A percentile compares a stretch with the other conserved stretches of the same genome.
These are phyloP conservation scores for Agrochola circellaris DNA, from an alignment of 2,888 invertebrate species.

Conservation along the genomic window DNA sequence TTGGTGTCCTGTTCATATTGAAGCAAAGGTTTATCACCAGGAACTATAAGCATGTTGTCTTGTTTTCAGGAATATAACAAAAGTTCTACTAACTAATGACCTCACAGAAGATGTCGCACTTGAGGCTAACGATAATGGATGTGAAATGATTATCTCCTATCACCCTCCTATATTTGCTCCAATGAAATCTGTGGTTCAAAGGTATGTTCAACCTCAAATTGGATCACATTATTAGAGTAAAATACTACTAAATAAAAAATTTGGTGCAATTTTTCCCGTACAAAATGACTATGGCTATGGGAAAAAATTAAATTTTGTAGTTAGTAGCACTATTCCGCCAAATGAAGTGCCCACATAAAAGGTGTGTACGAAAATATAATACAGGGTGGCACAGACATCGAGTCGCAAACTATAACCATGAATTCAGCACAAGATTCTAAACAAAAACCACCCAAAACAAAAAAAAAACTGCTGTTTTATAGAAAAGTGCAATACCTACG, in stretches of 20 bases:
- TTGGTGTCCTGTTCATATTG: neutral
- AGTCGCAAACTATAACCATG: too few species aligned
- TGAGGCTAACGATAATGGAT: conserved; percentile 93
- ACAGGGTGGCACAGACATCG: neutral
- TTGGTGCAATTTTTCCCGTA: neutral
- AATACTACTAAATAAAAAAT: neutral
- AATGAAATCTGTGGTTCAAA: conserved; percentile 95
- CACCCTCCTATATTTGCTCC: conserved; percentile 98
- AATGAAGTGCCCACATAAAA: neutral
- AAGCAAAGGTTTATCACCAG: neutral
- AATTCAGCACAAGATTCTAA: too few species aligned
- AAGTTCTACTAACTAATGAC: conserved; percentile 97
- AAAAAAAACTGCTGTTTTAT: too few species aligned
- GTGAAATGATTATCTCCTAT: conserved; percentile 96
- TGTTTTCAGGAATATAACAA: conserved; percentile 88
- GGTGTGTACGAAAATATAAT: neutral
- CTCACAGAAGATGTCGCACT: conserved; percentile 96
- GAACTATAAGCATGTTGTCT: neutral
- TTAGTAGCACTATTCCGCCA: neutral
- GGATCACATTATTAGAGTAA: neutral
- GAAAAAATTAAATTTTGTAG: neutral
- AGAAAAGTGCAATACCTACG: too few species aligned
- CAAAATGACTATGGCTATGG: neutral
- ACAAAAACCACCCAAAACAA: too few species aligned
- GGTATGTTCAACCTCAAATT: conserved; percentile 82